Base-by-base conservation (phyloP, 2,113 vertebrate species). In the Silurus asotus region DNA sequence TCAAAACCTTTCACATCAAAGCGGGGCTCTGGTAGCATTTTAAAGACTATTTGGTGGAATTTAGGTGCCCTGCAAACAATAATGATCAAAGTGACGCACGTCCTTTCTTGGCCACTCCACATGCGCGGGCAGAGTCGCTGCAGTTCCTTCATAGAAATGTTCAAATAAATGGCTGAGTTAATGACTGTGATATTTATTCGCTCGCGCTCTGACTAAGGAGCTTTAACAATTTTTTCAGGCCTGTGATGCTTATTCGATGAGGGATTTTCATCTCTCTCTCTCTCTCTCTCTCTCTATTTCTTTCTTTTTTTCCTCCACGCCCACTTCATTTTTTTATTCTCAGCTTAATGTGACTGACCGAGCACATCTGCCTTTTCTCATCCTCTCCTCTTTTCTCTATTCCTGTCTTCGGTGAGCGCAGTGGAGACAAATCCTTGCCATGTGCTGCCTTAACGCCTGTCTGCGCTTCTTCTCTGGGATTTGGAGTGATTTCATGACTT, bases 1-100 rank as follows among this genome's bases (percentile, higher is more conserved):
- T 90, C 89, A 88, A 88, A 88, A 87, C 69, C 82, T 83, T 85
- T 80, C 70, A 90, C 87, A 90, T 90, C 89, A 90, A 90, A 90
- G 85, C n/a, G 9, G 9, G 25, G 45, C 83, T 87, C 82, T 89
- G 88, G 72, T 82, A 81, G 56, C 86, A 80, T 87, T 90, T 90
- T 80, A 88, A 88, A 90, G 85, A 83, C 78, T 79, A 80, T 90
- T 90, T 87, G 83, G 58, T 56, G 83, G 74, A 87, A 87, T 87
- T 87, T 79, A 75, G 53, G 87, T 83, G 82, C 85, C 83, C 87
- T 87, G 85, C 85, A 83, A 90, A 88, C 89, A 90, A 88, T 88
- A 88, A 90, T 76, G 87, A 90, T 90, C 89, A 89, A 88, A 90
- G 88, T 83, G 67, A 49, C 48, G 58, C 45, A 59, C 81, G 82